phyloP scores from a whole-genome alignment of 1,140 invertebrate genomes.

The Papilio dardanus region DNA sequence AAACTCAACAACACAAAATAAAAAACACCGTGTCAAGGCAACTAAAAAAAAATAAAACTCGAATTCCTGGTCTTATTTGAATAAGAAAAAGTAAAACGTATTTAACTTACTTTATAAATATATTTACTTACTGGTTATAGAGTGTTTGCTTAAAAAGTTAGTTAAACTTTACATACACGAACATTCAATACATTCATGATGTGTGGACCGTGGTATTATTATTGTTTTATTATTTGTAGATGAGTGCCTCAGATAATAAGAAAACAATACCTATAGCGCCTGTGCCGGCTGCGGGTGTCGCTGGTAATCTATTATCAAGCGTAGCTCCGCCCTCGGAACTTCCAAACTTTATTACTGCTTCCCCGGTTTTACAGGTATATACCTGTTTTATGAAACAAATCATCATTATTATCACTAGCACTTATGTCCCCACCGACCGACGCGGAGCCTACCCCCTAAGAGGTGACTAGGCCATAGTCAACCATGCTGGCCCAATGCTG shows the following conservation, averaged over 20 bases:
- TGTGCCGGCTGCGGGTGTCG: slow-evolving; percentile 47
- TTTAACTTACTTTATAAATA: slow-evolving; percentile 1
- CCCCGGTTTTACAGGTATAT: slow-evolving; percentile 41
- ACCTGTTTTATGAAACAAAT: no score
- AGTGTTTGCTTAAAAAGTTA: neutral
- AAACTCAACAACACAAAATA: slow-evolving; percentile 27
- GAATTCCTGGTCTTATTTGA: neutral
- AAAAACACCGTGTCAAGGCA: slow-evolving; percentile 20
- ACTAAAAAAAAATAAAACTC: neutral
- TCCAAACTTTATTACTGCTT: slow-evolving; percentile 82
- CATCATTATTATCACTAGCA: no score
- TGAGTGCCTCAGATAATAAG: slow-evolving; percentile 69
- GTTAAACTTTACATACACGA: neutral
- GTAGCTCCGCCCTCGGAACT: slow-evolving; percentile 83
- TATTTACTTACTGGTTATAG: neutral
- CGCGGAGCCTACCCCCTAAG: no score
- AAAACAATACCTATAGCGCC: slow-evolving; percentile 66
- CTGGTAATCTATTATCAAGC: slow-evolving; percentile 83
- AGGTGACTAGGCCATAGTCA: no score
- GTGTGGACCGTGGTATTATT: neutral
- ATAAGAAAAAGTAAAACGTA: neutral
- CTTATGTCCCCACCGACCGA: no score
- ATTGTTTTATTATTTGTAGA: slow-evolving; percentile 42
- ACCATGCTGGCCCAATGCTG: no score
- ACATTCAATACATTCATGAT: neutral